Evolutionary conservation across 2,888 invertebrate genomes (phyloP).

Genomic region (Meiosimyza platycephala): DNA sequence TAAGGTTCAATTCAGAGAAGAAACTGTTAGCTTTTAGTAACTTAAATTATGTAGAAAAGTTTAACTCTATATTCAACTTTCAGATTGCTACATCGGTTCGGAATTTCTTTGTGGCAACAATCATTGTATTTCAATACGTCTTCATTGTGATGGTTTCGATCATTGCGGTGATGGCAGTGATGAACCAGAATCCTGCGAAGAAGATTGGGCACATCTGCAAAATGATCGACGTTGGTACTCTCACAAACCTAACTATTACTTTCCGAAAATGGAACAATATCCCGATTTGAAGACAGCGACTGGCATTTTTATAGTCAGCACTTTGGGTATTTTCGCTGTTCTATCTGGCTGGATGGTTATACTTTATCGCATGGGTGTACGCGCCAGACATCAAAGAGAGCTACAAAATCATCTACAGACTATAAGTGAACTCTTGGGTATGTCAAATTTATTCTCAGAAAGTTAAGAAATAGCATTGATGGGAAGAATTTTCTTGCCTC

Average conservation of each 20-base stretch:
- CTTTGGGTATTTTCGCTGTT: conserved; percentile 73
- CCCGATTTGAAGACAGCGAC: conserved; percentile 76
- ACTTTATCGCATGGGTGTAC: conserved; percentile 73
- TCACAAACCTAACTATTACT: conserved; percentile 78
- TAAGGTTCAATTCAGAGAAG: too few species aligned
- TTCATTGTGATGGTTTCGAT: conserved; percentile 81
- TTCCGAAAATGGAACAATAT: conserved; percentile 76
- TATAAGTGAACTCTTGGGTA: conserved; percentile 76
- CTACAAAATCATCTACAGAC: conserved; percentile 76
- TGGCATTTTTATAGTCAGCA: conserved; percentile 74
- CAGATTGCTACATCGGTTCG: conserved; percentile 76
- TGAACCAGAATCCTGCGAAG: conserved; percentile 73
- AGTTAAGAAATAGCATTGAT: background rate
- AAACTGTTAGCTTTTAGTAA: too few species aligned
- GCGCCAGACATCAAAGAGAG: conserved; percentile 73
- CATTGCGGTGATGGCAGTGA: conserved; percentile 81
- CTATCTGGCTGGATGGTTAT: conserved; percentile 74
- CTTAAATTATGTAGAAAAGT: background rate
- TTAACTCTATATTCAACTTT: conserved; percentile 40
- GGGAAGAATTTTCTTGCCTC: conserved; percentile 43
- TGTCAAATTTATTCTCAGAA: conserved; percentile 56
- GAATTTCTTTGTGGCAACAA: conserved; percentile 80
- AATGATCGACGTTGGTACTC: conserved; percentile 74
- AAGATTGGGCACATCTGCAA: conserved; percentile 71
- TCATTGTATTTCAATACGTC: conserved; percentile 75